Percentiles rank a stretch among this genome's conserved stretches.
phyloP scores from a whole-genome alignment of 1,140 invertebrate species.

The Drosophila nigromelanica region DNA sequence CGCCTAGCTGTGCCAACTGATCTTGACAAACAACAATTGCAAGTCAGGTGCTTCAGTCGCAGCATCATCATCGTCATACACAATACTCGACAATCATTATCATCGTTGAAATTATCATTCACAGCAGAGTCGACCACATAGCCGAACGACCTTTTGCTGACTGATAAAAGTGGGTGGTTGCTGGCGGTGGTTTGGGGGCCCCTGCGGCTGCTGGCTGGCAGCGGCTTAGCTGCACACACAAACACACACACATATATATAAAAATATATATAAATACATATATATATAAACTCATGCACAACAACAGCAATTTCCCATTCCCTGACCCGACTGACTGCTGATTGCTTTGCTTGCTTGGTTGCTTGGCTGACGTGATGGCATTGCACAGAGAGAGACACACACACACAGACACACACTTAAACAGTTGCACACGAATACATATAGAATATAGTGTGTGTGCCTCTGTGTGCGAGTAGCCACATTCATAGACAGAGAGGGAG shows the following conservation, averaged over 20 bases:
- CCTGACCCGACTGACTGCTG: constrained; percentile 74
- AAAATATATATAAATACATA: background rate
- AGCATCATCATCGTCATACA: constrained; percentile 4
- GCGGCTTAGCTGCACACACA: constrained; percentile 60
- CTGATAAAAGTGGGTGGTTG: constrained; percentile 75
- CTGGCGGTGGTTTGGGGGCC: constrained; percentile 44
- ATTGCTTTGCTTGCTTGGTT: constrained; percentile 72
- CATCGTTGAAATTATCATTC: constrained; percentile 6
- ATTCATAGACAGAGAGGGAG: constrained; percentile 33
- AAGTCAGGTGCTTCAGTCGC: constrained; percentile 64
- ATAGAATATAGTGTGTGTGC: constrained; percentile 10
- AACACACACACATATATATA: constrained; percentile 13
- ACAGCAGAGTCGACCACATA: constrained; percentile 52
- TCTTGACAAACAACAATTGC: constrained; percentile 47
- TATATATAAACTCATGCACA: constrained; percentile 30
- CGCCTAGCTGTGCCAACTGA: constrained; percentile 37
- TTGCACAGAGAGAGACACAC: constrained; percentile 49
- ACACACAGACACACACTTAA: constrained; percentile 26
- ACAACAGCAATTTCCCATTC: constrained; percentile 62
- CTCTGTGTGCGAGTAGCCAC: constrained; percentile 31
- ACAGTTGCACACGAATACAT: constrained; percentile 6
- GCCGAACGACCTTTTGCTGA: constrained; percentile 78
- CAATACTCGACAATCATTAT: too few species aligned
- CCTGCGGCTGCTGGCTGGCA: constrained; percentile 56
- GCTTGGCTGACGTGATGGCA: constrained; percentile 73